A percentile compares a stretch with the other conserved stretches of the same genome.
These are phyloP conservation scores for Desmodus rotundus DNA, from an alignment of 2,113 vertebrate species.

Conservation along the genomic window DNA sequence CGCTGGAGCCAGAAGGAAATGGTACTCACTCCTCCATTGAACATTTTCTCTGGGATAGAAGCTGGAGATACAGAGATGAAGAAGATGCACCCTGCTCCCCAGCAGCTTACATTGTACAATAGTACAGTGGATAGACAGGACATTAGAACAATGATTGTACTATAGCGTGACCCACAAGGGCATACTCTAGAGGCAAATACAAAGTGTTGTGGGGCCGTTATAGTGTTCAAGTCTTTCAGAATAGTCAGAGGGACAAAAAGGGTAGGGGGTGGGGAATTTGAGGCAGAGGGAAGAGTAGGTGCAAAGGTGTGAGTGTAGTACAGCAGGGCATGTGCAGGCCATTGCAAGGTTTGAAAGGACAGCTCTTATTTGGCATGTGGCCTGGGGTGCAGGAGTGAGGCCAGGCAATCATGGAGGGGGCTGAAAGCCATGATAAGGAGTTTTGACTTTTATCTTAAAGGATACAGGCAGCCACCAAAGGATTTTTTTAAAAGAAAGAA, in stretches of 20 bases:
- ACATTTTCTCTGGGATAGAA: neutral
- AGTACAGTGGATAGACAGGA: neutral
- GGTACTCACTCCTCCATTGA: neutral
- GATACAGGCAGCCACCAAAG: neutral
- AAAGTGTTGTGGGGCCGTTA: neutral
- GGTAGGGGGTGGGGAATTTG: neutral
- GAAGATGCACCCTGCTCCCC: neutral
- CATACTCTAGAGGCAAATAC: too few relatives aligned
- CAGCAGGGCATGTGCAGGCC: too few relatives aligned
- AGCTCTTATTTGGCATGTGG: too few relatives aligned
- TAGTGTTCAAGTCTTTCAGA: neutral
- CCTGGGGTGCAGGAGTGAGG: neutral
- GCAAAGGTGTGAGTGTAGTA: neutral
- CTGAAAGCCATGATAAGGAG: neutral
- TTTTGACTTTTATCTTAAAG: neutral
- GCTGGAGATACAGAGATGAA: neutral
- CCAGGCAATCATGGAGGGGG: fast-evolving
- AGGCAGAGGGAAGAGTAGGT: neutral
- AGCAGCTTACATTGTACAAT: neutral
- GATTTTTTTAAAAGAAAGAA: neutral
- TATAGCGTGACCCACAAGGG: fast-evolving
- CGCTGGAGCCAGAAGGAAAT: neutral
- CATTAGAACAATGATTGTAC: neutral
- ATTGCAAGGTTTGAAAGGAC: fast-evolving
- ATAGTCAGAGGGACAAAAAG: neutral